Base-by-base conservation (phyloP, 2,113 vertebrate species). In the Amazona vittata region DNA sequence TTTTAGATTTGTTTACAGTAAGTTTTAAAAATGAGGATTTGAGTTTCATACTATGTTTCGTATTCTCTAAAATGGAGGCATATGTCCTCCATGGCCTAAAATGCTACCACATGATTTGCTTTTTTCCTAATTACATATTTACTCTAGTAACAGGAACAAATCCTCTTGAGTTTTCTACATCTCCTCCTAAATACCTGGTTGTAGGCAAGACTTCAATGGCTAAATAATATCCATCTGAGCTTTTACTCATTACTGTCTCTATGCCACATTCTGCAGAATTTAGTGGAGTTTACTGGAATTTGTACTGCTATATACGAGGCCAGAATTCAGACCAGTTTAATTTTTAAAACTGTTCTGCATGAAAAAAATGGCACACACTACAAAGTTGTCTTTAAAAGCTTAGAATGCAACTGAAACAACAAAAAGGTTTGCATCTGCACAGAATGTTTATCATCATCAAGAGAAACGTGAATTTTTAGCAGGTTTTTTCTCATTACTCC, bases 71-170 rank as follows among this genome's bases (percentile, higher is more conserved):
- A 81, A 88, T n/a, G 37, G 26, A 82, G 37, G 33, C 35, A 7
- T 70, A 43, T 67, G 31, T 86, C 86, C 64, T 83, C 47, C 12
- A 11, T 62, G 87, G 78, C 69, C 69, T 75, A 49, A 70, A 74
- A 74, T 59, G 39, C 24, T 71, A 46, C 80, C 53, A 49, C 21
- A 31, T 43, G 59, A 88, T 77, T 68, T 81, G 68, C 49, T 92
- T 94, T 69, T 92, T 83, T 95, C 90, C 90, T 94, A 96, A 89
- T 88, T 94, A 52, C 35, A 35, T 85, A 93, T 96, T 84, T 90
- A 74, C 81, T 87, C 79, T 28, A 83, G 77, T 84, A 91, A 92
- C 44, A 91, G 69, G 55, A 94, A 86, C 67, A 76, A 65, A 90
- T 80, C 50, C 81, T 91, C 89, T 67, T 5, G 15, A 91, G 71